phyloP scores from a whole-genome alignment of 2,113 vertebrate species.

The Ciconia maguari region DNA sequence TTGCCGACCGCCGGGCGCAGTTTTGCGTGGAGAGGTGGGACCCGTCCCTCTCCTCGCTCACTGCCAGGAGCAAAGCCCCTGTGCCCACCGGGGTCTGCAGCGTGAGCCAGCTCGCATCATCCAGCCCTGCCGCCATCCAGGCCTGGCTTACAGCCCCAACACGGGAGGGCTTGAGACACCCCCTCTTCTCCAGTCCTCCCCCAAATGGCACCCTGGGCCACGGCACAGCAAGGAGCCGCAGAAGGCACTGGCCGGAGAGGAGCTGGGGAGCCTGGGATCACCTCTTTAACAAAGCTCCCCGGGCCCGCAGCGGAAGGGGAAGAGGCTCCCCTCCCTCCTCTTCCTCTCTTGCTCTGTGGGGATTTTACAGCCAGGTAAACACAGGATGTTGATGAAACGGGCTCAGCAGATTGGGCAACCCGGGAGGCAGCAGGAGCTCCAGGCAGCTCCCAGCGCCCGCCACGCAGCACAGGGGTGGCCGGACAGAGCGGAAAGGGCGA shows the following conservation, averaged over 20 bases:
- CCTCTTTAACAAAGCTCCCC: neutral
- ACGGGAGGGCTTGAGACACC: neutral
- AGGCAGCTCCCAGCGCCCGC: neutral
- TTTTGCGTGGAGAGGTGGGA: neutral
- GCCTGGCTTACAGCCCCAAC: neutral
- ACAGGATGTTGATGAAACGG: conserved; percentile 38
- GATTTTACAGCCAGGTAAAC: conserved; percentile 43
- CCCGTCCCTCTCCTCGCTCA: accelerated
- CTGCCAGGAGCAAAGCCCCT: neutral
- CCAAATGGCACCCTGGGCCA: accelerated
- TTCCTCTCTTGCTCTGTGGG: neutral
- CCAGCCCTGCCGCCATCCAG: neutral
- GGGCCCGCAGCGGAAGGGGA: neutral
- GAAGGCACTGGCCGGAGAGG: accelerated
- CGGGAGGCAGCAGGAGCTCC: neutral
- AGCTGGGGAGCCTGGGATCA: accelerated
- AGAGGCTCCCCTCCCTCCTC: conserved; percentile 8
- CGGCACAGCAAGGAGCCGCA: neutral
- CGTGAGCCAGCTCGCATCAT: accelerated
- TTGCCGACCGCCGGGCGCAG: accelerated
- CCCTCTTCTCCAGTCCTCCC: neutral
- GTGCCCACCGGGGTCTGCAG: accelerated
- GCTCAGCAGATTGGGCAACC: conserved; percentile 2
- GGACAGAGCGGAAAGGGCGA: accelerated
- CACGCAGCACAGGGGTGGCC: accelerated